A percentile compares a stretch with the other conserved stretches of the same genome.
Conservation (phyloP, 2,113 vertebrate species). For the Poeciliopsis prolifica region DNA sequence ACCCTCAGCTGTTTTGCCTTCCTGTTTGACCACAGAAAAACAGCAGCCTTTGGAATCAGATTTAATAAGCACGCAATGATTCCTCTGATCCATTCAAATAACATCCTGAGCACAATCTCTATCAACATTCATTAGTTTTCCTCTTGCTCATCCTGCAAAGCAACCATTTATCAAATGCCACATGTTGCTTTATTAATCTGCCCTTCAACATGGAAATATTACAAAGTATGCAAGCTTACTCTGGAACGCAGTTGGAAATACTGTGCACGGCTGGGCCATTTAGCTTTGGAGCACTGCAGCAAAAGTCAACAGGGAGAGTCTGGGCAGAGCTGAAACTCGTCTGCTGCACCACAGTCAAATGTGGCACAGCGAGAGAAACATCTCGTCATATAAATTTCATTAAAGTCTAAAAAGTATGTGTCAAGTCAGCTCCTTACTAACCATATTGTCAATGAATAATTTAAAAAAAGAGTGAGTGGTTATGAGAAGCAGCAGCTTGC, state of each 20-base stretch:
- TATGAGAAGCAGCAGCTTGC: constrained; percentile 16
- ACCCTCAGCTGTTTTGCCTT: constrained; percentile 54
- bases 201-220: background rate
- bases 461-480: constrained; percentile 5
- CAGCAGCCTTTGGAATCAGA: constrained; percentile 13
- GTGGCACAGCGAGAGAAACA: constrained; percentile 18
- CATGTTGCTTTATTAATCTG: background rate
- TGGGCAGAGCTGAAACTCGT: constrained; percentile 10
- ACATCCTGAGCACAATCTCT: background rate
- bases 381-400: constrained; percentile 43
- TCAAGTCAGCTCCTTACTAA: constrained; percentile 21
- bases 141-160: constrained; percentile 7
- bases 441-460: constrained; percentile 51
- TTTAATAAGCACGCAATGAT: constrained; percentile 15
- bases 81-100: background rate
- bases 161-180: constrained; percentile 1
- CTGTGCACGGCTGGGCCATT: background rate
- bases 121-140: constrained; percentile 11
- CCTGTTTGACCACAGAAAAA: constrained; percentile 38
- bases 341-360: constrained; percentile 9
- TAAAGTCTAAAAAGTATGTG: constrained; percentile 28
- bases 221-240: constrained; percentile 15
- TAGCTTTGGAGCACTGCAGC: constrained; percentile 13
- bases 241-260: constrained; percentile 12
- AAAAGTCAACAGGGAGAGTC: constrained; percentile 5